These are phyloP conservation scores for Gambelia wislizenii DNA, from an alignment of 2,797 vertebrate genomes.

Conservation along the genomic window DNA sequence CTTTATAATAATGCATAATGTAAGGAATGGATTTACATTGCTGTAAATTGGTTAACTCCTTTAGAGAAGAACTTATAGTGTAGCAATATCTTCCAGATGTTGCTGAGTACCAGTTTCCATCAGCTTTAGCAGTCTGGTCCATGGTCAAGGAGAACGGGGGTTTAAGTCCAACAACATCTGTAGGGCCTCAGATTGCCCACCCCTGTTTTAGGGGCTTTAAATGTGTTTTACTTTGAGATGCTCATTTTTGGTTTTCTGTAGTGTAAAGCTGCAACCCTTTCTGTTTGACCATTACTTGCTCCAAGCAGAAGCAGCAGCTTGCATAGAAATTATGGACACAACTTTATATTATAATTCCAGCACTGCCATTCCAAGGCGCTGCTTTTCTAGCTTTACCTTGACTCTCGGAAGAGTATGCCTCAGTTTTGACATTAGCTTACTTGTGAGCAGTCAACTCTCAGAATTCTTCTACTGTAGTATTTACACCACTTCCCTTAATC, in stretches of 20 bases:
- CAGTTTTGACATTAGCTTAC: background rate
- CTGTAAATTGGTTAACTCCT: background rate
- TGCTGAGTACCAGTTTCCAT: background rate
- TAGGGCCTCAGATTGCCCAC: background rate
- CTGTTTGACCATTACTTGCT: background rate
- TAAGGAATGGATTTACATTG: background rate
- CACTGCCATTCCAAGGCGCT: background rate
- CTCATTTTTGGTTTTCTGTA: background rate
- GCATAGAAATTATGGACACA: background rate
- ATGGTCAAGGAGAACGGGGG: no score
- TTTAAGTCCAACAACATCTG: background rate
- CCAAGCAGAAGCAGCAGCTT: background rate
- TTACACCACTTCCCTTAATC: background rate
- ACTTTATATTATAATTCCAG: background rate
- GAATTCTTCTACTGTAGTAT: background rate
- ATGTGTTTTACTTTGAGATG: background rate
- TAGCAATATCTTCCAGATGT: background rate
- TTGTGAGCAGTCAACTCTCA: background rate
- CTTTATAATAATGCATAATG: background rate
- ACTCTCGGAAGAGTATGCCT: background rate
- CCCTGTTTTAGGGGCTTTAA: background rate
- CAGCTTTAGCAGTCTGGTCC: background rate
- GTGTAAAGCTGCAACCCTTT: background rate
- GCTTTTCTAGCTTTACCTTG: background rate
- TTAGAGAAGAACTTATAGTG: background rate